Percentiles rank a stretch among this genome's conserved stretches.
These are phyloP conservation scores for Pholis gunnellus DNA, from an alignment of 2,113 vertebrate species.

Conservation along the genomic window DNA sequence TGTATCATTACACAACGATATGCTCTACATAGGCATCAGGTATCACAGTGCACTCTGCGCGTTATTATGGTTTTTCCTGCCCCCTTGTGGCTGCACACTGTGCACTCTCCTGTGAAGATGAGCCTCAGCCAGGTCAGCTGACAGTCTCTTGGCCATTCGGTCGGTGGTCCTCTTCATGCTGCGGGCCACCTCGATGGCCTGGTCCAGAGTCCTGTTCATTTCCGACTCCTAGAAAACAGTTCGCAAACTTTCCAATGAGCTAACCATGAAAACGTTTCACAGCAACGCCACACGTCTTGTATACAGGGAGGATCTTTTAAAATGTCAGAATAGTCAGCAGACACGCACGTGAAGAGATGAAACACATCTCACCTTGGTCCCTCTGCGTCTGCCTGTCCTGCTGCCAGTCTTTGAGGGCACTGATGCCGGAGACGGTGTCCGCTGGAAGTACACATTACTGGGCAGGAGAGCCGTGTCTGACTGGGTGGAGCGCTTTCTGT, in stretches of 20 bases:
- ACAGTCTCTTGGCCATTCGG: conserved; percentile 87
- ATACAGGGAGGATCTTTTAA: neutral
- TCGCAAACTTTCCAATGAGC: neutral
- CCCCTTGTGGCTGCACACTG: conserved; percentile 52
- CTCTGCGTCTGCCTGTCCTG: conserved; percentile 51
- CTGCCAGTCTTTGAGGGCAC: conserved; percentile 37
- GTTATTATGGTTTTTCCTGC: conserved; percentile 59
- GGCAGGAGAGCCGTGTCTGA: conserved; percentile 84
- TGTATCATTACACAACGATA: neutral
- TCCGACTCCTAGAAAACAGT: conserved; percentile 78
- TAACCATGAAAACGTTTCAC: neutral
- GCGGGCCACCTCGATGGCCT: conserved; percentile 88
- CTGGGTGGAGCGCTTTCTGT: conserved; percentile 75
- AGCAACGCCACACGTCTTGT: neutral
- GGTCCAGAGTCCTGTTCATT: conserved; percentile 87
- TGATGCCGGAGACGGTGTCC: conserved; percentile 39
- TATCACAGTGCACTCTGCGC: neutral
- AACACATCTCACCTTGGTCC: conserved; percentile 63
- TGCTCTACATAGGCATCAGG: neutral
- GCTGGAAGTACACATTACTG: conserved; percentile 75
- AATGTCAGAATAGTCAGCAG: neutral
- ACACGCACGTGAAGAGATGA: neutral
- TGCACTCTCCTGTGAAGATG: conserved; percentile 72
- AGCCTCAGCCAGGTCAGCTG: conserved; percentile 87
- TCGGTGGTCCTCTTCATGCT: conserved; percentile 91